Conservation (phyloP, 2,797 vertebrate genomes). For the Paguma larvata region DNA sequence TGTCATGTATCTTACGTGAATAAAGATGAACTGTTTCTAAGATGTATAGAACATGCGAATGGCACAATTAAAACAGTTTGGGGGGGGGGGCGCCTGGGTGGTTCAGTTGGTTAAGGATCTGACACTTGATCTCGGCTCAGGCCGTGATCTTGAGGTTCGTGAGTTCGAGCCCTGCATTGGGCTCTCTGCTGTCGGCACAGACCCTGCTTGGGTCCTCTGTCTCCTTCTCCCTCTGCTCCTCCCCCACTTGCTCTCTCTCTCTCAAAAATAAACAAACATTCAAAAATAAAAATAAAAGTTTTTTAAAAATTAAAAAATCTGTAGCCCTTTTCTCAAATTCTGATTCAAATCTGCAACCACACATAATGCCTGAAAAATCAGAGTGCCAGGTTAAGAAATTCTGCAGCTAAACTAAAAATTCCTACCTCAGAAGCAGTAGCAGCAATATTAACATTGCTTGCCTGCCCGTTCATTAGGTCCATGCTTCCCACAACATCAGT, state of each 20-base stretch:
- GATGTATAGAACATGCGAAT: neutral
- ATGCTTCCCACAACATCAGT: slow-evolving; percentile 95
- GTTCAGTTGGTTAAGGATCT: too few species aligned
- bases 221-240: too few species aligned
- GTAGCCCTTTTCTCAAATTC: neutral
- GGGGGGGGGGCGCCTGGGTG: too few species aligned
- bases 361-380: neutral
- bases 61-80: neutral
- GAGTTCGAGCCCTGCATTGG: too few species aligned
- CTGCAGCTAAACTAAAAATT: slow-evolving; percentile 76
- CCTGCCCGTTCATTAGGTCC: slow-evolving; percentile 97
- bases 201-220: too few species aligned
- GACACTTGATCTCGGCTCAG: too few species aligned
- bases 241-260: too few species aligned
- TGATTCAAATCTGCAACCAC: slow-evolving; percentile 30
- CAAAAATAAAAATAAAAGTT: neutral
- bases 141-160: too few species aligned
- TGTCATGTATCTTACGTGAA: slow-evolving; percentile 15
- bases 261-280: too few species aligned
- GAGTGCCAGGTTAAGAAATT: neutral
- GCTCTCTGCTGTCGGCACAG: too few species aligned
- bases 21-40: slow-evolving; percentile 3
- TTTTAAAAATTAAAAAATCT: neutral
- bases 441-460: slow-evolving; percentile 90
- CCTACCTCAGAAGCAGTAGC: slow-evolving; percentile 96